Base-by-base conservation (phyloP, 2,797 vertebrate species). In the Ptychadena robeensis region DNA sequence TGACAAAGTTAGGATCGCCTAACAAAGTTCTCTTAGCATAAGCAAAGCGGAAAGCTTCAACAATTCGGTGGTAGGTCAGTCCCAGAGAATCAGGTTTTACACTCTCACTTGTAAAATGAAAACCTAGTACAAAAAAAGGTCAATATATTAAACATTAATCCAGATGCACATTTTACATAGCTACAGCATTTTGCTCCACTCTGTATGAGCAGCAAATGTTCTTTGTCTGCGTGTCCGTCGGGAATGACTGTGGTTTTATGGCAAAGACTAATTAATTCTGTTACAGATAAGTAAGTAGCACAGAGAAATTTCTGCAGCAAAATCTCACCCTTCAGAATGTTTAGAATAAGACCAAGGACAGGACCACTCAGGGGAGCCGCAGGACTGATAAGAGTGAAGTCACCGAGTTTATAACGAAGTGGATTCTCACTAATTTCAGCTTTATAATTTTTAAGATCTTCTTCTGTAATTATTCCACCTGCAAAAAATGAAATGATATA, bases 31-130 rank as follows among this genome's bases (percentile, higher is more conserved):
- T 95, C 91, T 98, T 98, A 76, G 97, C 97, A 0, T 95, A 99
- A 34, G 96, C 96, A 8, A 99, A 99, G 9, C 96, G 96, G 88
- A 96, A 98, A 2, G 97, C 95, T 88, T 99, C 98, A 70, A 96
- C 82, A 0, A 98, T 95, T 73, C 96, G 96, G 83, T 99, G 98
- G 90, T 96, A 98, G 0, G 97, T 98, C 38, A 97, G 90, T 68
- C 53, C 94, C 92, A 88, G 92, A 95, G 48, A 91, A 86, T 79
- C 14, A 0, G 86, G 95, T 14, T 86, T 88, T 80, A 97, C 18
- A 0, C 95, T 97, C 1, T 91, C 91, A 27, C 86, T 37, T 22
- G 91, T 94, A 80, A 99, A 93, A 86, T 94, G 91, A 87, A 96
- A 99, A 31, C 96, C 98, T 99, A 90, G 10, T 53, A 83, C 86